Conservation (phyloP, 2,113 vertebrate species). For the Dasyornis broadbenti region DNA sequence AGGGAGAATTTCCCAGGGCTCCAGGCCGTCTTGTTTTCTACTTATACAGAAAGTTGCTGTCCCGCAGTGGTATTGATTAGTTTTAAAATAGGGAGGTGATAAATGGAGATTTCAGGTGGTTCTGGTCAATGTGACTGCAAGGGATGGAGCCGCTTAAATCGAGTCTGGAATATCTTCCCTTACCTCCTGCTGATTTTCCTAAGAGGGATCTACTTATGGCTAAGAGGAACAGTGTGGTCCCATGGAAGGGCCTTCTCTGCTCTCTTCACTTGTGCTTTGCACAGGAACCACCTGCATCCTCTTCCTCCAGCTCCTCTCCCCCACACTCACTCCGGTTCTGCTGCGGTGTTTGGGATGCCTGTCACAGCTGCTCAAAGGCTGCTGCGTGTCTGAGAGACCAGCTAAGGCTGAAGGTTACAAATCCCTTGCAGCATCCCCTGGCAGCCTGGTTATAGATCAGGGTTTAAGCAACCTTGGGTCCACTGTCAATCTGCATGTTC, state of each 20-base stretch:
- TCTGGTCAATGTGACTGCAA: constrained; percentile 11
- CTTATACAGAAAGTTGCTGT: neutral
- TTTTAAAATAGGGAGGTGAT: constrained; percentile 36
- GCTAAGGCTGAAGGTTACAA: neutral
- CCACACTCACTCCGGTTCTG: neutral
- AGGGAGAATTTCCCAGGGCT: neutral
- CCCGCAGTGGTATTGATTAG: constrained; percentile 3
- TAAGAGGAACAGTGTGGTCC: neutral
- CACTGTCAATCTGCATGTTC: neutral
- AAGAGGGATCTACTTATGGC: neutral
- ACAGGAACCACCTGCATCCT: neutral
- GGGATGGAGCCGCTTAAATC: neutral
- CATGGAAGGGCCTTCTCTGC: neutral
- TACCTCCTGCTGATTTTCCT: neutral
- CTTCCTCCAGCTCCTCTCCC: neutral
- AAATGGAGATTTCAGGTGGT: constrained; percentile 36
- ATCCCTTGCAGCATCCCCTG: neutral
- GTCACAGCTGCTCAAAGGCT: neutral
- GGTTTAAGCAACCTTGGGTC: neutral
- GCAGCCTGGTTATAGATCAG: neutral
- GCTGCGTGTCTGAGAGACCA: neutral
- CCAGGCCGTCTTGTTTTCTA: constrained; percentile 19
- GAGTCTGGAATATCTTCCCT: neutral
- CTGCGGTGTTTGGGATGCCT: neutral
- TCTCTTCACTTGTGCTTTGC: neutral